These are phyloP conservation scores for Brassicogethes aeneus DNA, from an alignment of 2,888 invertebrate genomes.

Conservation along the genomic window DNA sequence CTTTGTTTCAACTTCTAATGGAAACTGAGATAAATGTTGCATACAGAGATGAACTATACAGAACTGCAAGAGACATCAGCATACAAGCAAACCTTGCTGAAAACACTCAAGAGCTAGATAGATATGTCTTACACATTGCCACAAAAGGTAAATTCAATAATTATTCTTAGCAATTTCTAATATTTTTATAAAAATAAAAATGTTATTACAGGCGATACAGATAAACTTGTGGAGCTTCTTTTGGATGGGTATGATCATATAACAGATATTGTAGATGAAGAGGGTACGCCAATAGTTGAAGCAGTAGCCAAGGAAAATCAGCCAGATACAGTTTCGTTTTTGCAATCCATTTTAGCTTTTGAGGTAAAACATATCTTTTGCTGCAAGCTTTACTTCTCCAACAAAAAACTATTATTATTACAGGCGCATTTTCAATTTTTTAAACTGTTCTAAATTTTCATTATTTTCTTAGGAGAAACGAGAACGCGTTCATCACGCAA, in stretches of 20 bases:
- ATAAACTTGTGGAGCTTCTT: constrained; percentile 57
- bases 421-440: background rate
- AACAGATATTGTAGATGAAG: constrained; percentile 66
- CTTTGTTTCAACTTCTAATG: constrained; percentile 68
- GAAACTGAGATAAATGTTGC: constrained; percentile 75
- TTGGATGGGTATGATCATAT: constrained; percentile 84
- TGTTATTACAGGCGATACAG: constrained; percentile 48
- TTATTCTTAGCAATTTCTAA: background rate
- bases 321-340: constrained; percentile 55
- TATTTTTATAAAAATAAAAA: too few species aligned
- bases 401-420: too few species aligned
- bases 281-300: constrained; percentile 58
- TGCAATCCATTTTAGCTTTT: constrained; percentile 64
- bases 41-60: constrained; percentile 76
- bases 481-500: constrained; percentile 66
- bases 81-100: constrained; percentile 67
- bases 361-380: constrained; percentile 48
- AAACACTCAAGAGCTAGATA: constrained; percentile 75
- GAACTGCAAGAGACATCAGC: constrained; percentile 80
- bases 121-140: constrained; percentile 67
- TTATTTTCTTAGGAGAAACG: constrained; percentile 55
- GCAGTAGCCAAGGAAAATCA: constrained; percentile 61
- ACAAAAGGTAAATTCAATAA: constrained; percentile 62
- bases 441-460: background rate
- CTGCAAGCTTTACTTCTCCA: too few species aligned